A percentile compares a stretch with the other conserved stretches of the same genome.
Conservation (phyloP, 1,140 invertebrate genomes). For the Caenorhabditis remanei region DNA sequence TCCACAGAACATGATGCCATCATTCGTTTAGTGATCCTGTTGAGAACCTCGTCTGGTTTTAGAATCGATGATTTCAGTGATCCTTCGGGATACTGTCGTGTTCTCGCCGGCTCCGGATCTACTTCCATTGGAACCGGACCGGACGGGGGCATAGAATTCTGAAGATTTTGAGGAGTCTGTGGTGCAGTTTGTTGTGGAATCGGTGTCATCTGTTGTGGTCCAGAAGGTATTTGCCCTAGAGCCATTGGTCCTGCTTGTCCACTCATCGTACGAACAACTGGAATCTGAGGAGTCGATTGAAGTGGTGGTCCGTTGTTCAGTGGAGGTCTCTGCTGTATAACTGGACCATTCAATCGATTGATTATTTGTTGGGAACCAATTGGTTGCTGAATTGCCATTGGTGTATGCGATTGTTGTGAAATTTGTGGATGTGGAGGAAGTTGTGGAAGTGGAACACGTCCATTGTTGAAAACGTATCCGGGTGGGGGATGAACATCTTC, state of each 20-base stretch:
- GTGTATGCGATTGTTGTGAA: not conserved
- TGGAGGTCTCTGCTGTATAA: not conserved
- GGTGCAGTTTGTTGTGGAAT: not conserved
- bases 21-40: conserved; percentile 62
- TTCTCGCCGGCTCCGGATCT: not conserved
- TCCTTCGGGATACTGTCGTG: conserved; percentile 39
- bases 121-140: conserved; percentile 9
- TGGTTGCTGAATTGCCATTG: not conserved
- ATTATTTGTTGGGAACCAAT: conserved; percentile 14
- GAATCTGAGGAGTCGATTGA: not conserved
- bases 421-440: not conserved
- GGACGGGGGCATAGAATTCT: not conserved
- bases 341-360: conserved; percentile 5
- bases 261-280: not conserved
- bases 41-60: conserved; percentile 60
- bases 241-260: not conserved
- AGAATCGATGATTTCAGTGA: conserved; percentile 55
- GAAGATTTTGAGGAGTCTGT: not conserved
- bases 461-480: conserved; percentile 47
- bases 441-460: not conserved
- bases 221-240: not conserved
- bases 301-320: not conserved
- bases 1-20: conserved; percentile 60
- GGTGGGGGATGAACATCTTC: conserved; percentile 54
- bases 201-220: not conserved